Evolutionary conservation across 2,797 vertebrate genomes (phyloP).

Genomic region (Coreius guichenoti): DNA sequence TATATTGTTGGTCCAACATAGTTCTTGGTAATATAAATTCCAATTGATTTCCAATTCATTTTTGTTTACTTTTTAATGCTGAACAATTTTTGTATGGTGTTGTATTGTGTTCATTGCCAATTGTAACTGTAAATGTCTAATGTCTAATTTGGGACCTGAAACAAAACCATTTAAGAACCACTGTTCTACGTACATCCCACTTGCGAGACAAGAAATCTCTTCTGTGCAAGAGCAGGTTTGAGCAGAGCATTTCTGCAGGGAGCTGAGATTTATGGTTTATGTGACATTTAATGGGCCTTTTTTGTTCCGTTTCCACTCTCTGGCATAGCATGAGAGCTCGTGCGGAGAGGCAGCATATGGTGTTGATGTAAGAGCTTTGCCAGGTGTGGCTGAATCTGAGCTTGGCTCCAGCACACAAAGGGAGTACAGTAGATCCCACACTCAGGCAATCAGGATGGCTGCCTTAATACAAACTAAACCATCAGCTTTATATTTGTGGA

Average conservation of each 20-base stretch:
- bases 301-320: slow-evolving; percentile 33
- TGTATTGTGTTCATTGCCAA: not conserved
- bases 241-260: slow-evolving; percentile 31
- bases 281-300: slow-evolving; percentile 42
- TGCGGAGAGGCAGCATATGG: slow-evolving; percentile 54
- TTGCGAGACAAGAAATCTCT: slow-evolving; percentile 45
- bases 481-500: not conserved
- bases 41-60: not conserved
- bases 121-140: not conserved
- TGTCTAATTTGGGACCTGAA: not conserved
- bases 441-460: slow-evolving; percentile 4
- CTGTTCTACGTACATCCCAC: slow-evolving; percentile 53
- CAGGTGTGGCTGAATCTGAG: slow-evolving; percentile 53
- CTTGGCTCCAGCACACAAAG: slow-evolving; percentile 23
- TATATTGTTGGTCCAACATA: not conserved
- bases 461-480: not conserved
- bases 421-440: slow-evolving; percentile 27
- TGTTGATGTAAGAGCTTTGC: slow-evolving; percentile 52
- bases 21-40: not conserved
- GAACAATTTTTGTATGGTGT: not conserved
- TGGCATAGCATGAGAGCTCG: slow-evolving; percentile 41
- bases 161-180: slow-evolving; percentile 63
- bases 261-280: slow-evolving; percentile 55
- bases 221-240: slow-evolving; percentile 28
- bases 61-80: not conserved